Evolutionary conservation across 2,797 vertebrate species (phyloP), one percentile per base, ranked within the genome.

Genomic region (Brachymystax lenok): DNA sequence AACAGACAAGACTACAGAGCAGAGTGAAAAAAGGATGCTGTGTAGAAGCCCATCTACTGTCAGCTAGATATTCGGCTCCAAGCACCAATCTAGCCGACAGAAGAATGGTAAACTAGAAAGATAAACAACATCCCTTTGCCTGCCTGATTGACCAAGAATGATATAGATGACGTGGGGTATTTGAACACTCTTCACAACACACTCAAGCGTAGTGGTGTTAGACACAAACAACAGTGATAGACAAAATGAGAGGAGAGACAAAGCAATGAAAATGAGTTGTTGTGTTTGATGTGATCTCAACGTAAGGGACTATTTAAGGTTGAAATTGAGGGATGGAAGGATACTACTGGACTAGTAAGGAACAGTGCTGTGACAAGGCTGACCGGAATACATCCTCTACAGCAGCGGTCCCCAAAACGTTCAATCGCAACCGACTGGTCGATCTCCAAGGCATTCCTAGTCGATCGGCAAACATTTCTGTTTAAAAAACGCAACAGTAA

Each of bases 241-340:
- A 71, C 10, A 51, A 7, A 24, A 66, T 16, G 24, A 56, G 30
- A 46, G 52, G 77, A 82, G 79, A 82, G 75, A 83, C 76, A 79
- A 71, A 63, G 1, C 70, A 77, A 52, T 2, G 6, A 3, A 61
- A 24, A 30, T 66, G 13, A 66, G 54, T 59, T n/a, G 19, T 50
- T 56, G 19, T 63, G 14, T 30, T 73, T 56, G 13, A 17, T 17
- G 16, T 67, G 13, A 76, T 59, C 51, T 28, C 8, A n/a, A n/a
- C 0, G 5, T 66, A 66, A 66, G 27, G 63, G 27, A 30, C 12
- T 14, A 30, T 33, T 67, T 30, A 16, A 33, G 27, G 64, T 30
- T 30, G 27, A 67, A 33, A 61, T 61, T 17, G 28, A 67, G 5
- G 28, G 64, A 17, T 67, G 28, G 14, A 27, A 67, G n/a, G 61